Percentiles rank a stretch among this genome's conserved stretches.
These are phyloP conservation scores for Peromyscus maniculatus DNA, from an alignment of 2,113 vertebrate genomes.

Conservation along the genomic window DNA sequence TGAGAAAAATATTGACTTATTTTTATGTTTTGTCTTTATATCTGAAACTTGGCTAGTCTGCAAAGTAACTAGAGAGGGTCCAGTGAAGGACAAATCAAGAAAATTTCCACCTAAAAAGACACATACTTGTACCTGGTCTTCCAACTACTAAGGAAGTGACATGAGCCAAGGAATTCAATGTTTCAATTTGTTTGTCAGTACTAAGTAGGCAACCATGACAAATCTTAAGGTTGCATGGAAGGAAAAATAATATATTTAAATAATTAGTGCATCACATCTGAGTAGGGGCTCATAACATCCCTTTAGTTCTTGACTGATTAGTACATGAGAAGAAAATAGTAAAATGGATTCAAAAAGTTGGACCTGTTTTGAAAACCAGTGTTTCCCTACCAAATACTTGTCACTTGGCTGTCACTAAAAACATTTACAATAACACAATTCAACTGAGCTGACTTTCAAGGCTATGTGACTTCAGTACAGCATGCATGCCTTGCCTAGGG, in stretches of 20 bases:
- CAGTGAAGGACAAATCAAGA: not conserved
- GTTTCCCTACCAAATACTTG: constrained; percentile 32
- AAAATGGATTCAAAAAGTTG: not conserved
- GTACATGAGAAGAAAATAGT: not conserved
- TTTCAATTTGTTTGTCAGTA: not conserved
- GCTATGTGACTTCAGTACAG: not conserved
- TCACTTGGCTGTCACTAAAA: not conserved
- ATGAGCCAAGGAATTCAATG: not conserved
- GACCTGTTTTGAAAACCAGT: not conserved
- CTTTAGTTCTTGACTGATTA: not conserved
- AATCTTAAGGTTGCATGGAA: not conserved
- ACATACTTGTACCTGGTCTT: not conserved
- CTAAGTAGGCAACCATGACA: not conserved
- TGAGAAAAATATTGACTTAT: not conserved
- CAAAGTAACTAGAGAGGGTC: not conserved
- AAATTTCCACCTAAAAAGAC: not conserved
- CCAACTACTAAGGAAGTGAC: not conserved
- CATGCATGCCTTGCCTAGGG: not conserved
- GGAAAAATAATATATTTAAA: not conserved
- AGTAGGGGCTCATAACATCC: not conserved
- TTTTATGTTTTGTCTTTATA: not conserved
- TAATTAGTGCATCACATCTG: no score
- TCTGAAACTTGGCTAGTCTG: not conserved
- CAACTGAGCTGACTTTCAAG: not conserved
- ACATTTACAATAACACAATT: not conserved